Base-by-base conservation (phyloP, 1,140 invertebrate genomes). In the Heliconius hewitsoni region DNA sequence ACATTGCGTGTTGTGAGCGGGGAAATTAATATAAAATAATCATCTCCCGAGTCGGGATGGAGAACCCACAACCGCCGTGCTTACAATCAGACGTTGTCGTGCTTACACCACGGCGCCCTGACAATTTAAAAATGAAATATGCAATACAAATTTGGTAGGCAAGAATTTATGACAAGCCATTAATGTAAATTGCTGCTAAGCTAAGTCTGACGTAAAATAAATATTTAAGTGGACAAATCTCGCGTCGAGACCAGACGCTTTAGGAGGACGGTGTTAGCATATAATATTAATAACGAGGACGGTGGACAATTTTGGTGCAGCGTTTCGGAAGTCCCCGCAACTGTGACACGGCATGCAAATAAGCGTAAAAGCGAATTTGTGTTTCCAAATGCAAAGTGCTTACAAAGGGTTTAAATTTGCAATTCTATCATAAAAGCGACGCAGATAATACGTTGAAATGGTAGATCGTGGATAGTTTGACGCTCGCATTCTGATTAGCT, bases 401-500 rank as follows among this genome's bases (percentile, higher is more conserved):
- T 93, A 92, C 91, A 90, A 93, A 94, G 89, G 91, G 92, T 90
- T 93, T 89, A 94, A 92, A 94, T 94, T 91, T 91, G 90, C 89
- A 89, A 91, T 89, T 90, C 90, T 86, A 88, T 92, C 88, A 90
- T 91, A 91, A 86, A 86, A 88, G 85, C 86, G 83, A 85, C 83
- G 84, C 84, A 83, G 84, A 88, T 89, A 86, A 89, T 88, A 86
- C 85, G 85, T 84, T 81, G 83, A 84, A 81, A 88, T 85, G 84
- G 83, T 78, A 84, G 80, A 81, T 76, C 74, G 74, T 78, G 57
- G 81, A 82, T 84, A 82, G 83, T 80, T 84, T 81, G 80, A 77
- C 71, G 74, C 73, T 78, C 66, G 79, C 76, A 76, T 78, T 78
- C 72, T 74, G 76, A 77, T 77, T 80, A 46, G 71, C 76, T 80